A percentile compares a stretch with the other conserved stretches of the same genome.
These are phyloP conservation scores for Fundulus diaphanus DNA, from an alignment of 2,797 vertebrate genomes.

Conservation along the genomic window DNA sequence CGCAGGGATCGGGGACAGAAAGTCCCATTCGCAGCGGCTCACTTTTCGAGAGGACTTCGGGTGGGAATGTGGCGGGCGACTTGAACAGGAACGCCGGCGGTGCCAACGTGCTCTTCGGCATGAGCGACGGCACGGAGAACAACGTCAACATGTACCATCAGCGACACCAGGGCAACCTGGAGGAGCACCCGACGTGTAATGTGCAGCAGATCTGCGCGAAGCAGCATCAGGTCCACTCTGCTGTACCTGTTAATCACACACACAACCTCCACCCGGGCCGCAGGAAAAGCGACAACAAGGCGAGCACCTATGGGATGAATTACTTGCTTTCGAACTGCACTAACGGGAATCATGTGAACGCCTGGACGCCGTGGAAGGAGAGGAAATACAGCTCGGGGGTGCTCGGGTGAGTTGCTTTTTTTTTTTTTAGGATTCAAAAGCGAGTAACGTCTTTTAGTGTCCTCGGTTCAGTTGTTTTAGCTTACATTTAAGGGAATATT, in stretches of 20 bases:
- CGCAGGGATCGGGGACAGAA: constrained; percentile 86
- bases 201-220: constrained; percentile 77
- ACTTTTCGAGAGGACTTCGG: constrained; percentile 77
- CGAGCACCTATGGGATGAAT: constrained; percentile 97
- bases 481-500: not conserved
- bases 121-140: constrained; percentile 80
- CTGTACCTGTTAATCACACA: constrained; percentile 67
- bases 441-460: constrained; percentile 4
- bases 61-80: constrained; percentile 69
- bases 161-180: constrained; percentile 64
- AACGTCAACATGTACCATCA: constrained; percentile 75
- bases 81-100: constrained; percentile 77
- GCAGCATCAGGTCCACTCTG: constrained; percentile 72
- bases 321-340: constrained; percentile 90
- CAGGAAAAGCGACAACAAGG: constrained; percentile 97
- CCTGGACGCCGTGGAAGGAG: constrained; percentile 95
- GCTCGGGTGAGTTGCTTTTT: constrained; percentile 90
- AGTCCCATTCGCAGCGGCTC: constrained; percentile 82
- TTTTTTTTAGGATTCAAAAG: not conserved
- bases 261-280: constrained; percentile 89
- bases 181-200: constrained; percentile 70
- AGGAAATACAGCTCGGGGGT: constrained; percentile 91
- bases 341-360: constrained; percentile 81
- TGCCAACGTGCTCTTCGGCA: constrained; percentile 79
- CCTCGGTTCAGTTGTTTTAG: not conserved